Evolutionary conservation across 2,888 invertebrate genomes (phyloP), one percentile per base, ranked within the genome.

Genomic region (Athetis lepigone): DNA sequence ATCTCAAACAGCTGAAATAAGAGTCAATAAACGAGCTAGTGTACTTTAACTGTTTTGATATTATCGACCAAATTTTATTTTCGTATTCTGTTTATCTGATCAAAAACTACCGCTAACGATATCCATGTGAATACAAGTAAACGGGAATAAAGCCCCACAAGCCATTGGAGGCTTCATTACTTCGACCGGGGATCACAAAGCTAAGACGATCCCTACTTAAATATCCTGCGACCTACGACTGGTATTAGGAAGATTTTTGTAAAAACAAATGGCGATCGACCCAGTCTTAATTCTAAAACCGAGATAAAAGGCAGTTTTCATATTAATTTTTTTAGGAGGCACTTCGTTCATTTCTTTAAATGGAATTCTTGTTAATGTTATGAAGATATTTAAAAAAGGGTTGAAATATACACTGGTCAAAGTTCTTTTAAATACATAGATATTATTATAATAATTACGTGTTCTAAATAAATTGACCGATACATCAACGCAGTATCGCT

Each of bases 131-230:
- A 77, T 65, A 76, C 60, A 74, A 39, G 66, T 77, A 79, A 79
- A 75, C 45, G 64, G 56, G 25, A 63, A 72, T 72, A 72, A 79
- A 79, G 62, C 71, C 66, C 57, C 61, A 47, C 64, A 69, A 72
- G 78, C 66, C 79, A 69, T 76, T 68, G 60, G 62, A 69, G 70
- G 75, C 78, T 79, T 79, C 80, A 80, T 80, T 80, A 80, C 74
- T 66, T 25, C 67, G 76, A 50, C 66, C 67, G 59, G 61, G 63
- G 67, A 76, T 80, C 76, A 71, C 74, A 71, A 78, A 74, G 76
- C 80, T 71, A 62, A 76, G 76, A 75, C 78, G 74, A 78, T 73
- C 80, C 72, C 61, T 76, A 62, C 70, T 76, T 78, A 71, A 80
- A 80, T 68, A 64, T 40, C 60, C 60, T 68, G 23, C 70, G 58